Evolutionary conservation across 2,888 invertebrate species (phyloP), one percentile per base, ranked within the genome.

Genomic region (Spisula solida): DNA sequence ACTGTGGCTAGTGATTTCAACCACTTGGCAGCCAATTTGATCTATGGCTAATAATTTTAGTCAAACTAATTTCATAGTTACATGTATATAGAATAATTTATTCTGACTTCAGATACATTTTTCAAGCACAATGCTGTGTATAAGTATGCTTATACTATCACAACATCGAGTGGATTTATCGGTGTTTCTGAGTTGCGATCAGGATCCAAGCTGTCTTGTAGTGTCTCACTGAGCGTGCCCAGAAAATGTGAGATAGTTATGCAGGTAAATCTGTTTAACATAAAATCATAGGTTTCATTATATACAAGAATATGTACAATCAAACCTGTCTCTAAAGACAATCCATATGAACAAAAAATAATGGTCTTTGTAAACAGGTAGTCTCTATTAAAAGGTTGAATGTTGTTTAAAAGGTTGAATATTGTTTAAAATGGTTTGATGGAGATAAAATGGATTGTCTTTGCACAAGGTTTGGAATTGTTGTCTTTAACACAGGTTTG

Each of bases 221-320:
- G 34, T 6, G 87, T 90, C n/a, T 83, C 82, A 48, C 34, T 91
- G 16, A 75, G 66, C 31, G 88, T 91, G 6, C 91, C 91, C 31
- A 82, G 87, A 41, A 85, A 87, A 82, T 91, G 91, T 88, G 88
- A 90, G 75, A 41, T 90, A 8, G 51, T 88, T 0, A 78, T 91
- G 82, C 48, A 90, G 87, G 91, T 91, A 79, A 83, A 82, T n/a
- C 56, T 47, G n/a, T 10, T 66, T n/a, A 25, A n/a, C n/a, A n/a
- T n/a, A n/a, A n/a, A n/a, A n/a, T n/a, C 8, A 20, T 41, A 8
- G 8, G 41, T 56, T 56, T 20, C 56, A 56, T 56, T 6, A 20
- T 20, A 56, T n/a, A n/a, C n/a, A n/a, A n/a, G n/a, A n/a, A n/a
- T n/a, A n/a, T n/a, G n/a, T n/a, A n/a, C n/a, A n/a, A n/a, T n/a